A percentile compares a stretch with the other conserved stretches of the same genome.
Conservation (phyloP, 2,113 vertebrate genomes). For the Scortum barcoo region DNA sequence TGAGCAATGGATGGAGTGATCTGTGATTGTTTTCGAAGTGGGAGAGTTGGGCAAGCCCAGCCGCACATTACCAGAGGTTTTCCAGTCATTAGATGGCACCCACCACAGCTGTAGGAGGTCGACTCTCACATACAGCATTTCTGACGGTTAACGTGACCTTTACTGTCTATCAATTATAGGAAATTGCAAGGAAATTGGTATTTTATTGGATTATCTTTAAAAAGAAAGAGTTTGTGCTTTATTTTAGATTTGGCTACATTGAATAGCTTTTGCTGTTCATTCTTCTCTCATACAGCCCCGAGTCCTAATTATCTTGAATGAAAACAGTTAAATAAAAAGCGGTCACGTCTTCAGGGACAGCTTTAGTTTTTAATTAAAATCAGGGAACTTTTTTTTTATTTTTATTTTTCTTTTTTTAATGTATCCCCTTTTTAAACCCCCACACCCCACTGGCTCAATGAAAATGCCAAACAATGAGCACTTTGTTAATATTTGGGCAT, state of each 20-base stretch:
- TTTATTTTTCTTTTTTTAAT: slow-evolving; percentile 6
- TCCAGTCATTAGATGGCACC: slow-evolving; percentile 8
- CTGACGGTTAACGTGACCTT: not conserved
- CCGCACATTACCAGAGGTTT: not conserved
- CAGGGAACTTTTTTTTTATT: slow-evolving; percentile 5
- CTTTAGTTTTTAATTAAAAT: slow-evolving; percentile 69
- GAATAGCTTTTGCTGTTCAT: slow-evolving; percentile 14
- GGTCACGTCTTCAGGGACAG: slow-evolving; percentile 41
- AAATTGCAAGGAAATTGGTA: slow-evolving; percentile 46
- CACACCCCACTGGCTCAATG: slow-evolving; percentile 45
- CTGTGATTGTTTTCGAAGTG: slow-evolving; percentile 4
- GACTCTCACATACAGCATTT: not conserved
- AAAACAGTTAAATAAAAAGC: slow-evolving; percentile 52
- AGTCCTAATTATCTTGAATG: slow-evolving; percentile 49
- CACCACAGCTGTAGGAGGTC: not conserved
- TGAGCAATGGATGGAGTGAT: slow-evolving; percentile 13
- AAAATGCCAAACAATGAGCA: slow-evolving; percentile 77
- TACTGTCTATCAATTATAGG: not conserved
- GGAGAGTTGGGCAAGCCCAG: slow-evolving; percentile 9
- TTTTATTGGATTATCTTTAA: slow-evolving; percentile 48
- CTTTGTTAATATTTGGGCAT: slow-evolving; percentile 80
- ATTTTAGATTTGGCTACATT: not conserved
- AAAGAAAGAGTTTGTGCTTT: not conserved
- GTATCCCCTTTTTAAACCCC: slow-evolving; percentile 27
- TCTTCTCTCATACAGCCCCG: slow-evolving; percentile 25